Percentiles rank a stretch among this genome's conserved stretches.
phyloP scores from a whole-genome alignment of 23 tunicate genomes.

The Botrylloides violaceus region DNA sequence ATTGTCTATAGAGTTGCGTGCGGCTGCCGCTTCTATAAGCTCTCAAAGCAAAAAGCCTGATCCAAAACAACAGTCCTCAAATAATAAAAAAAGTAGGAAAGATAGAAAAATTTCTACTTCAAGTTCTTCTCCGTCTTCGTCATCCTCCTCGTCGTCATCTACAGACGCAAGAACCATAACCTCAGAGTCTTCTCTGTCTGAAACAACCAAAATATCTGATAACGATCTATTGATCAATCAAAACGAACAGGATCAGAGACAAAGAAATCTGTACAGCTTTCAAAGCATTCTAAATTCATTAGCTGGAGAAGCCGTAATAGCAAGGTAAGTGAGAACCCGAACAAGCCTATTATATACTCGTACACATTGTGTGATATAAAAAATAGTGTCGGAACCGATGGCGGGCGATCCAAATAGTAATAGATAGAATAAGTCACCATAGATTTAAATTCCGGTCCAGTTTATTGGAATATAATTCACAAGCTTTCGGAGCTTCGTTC shows the following conservation, averaged over 20 bases:
- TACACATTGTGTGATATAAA: too few relatives aligned
- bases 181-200: background rate
- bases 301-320: constrained; percentile 10
- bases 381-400: too few relatives aligned
- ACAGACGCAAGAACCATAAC: background rate
- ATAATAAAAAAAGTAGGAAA: background rate
- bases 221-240: too few relatives aligned
- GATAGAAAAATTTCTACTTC: background rate
- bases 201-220: too few relatives aligned
- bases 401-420: too few relatives aligned
- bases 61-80: background rate
- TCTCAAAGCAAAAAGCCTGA: background rate
- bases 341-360: too few relatives aligned
- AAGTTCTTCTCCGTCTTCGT: too few relatives aligned
- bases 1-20: constrained; percentile 57
- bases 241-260: background rate
- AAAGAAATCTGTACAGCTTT: background rate
- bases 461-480: too few relatives aligned
- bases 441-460: too few relatives aligned
- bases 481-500: too few relatives aligned
- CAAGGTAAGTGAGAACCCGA: constrained; percentile 22
- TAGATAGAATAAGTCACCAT: too few relatives aligned
- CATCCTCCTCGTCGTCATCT: background rate
- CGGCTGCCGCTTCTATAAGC: constrained; percentile 14
- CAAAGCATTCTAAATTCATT: constrained; percentile 3